These are phyloP conservation scores for Petroica traversi DNA, from an alignment of 2,113 vertebrate species.

Conservation along the genomic window DNA sequence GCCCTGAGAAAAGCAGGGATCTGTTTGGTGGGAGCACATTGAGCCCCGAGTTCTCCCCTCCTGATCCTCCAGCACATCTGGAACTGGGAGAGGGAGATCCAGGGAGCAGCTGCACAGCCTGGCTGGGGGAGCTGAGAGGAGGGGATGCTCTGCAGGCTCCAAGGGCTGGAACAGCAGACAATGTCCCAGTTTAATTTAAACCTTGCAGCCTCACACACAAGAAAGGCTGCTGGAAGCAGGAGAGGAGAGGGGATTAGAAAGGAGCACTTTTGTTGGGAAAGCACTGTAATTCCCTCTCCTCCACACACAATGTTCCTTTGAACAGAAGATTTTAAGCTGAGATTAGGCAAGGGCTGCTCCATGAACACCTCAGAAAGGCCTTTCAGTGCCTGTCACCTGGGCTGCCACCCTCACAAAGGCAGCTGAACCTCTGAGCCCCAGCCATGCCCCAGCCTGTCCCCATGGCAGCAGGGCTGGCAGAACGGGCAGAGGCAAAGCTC, in stretches of 20 bases:
- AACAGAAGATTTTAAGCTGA: conserved; percentile 16
- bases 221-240: not conserved
- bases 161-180: not conserved
- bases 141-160: not conserved
- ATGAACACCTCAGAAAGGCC: conserved; percentile 8
- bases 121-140: not conserved
- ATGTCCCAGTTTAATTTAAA: conserved; percentile 24
- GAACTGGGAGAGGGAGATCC: not conserved
- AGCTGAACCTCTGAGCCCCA: not conserved
- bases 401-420: not conserved
- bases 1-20: not conserved
- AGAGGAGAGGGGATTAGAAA: not conserved
- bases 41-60: not conserved
- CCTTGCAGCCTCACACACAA: not conserved
- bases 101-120: not conserved
- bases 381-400: conserved; percentile 29
- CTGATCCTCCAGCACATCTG: not conserved
- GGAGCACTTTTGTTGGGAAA: not conserved
- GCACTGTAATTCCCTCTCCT: conserved; percentile 27
- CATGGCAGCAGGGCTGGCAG: conserved; percentile 4
- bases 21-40: not conserved
- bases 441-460: not conserved
- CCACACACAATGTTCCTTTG: conserved; percentile 29
- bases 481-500: not conserved
- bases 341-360: conserved; percentile 11